Evolutionary conservation across 1,140 invertebrate species (phyloP), one percentile per base, ranked within the genome.

Genomic region (Drosophila guanche): DNA sequence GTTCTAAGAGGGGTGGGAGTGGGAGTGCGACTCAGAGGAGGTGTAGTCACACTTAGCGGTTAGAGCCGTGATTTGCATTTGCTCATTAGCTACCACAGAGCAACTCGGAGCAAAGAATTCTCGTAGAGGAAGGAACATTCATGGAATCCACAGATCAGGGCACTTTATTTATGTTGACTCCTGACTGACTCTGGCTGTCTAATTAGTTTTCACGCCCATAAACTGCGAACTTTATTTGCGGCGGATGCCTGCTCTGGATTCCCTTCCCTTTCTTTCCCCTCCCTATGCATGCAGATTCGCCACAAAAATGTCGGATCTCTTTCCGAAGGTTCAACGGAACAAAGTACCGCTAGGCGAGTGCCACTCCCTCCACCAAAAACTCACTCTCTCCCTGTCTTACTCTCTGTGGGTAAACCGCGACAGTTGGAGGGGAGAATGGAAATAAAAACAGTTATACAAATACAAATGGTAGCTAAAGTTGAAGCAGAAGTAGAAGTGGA

Each of bases 131-230:
- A 43, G 40, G 40, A 12, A 22, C 55, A 57, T 16, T 37, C 37
- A 4, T 22, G 29, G 50, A 22, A 33, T 33, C 29, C 33, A 12
- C 33, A 10, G 33, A 37, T 37, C 33, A 12, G 8, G 50, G 71
- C 52, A 47, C 67, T 65, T 76, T 76, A 85, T 85, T 85, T 85
- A 79, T 79, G 79, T 60, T 40, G 63, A 58, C 59, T 77, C 46
- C 59, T 65, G 66, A 50, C 76, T 73, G 62, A 69, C 56, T 59
- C 41, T 52, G 53, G 45, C 48, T 85, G 80, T 77, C 81, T 85
- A 85, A 85, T 85, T 85, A 85, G 84, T 85, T 70, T 86, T 85
- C 63, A 67, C 80, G 81, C 81, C 80, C 70, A 62, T 85, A 80
- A 85, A 85, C 53, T 65, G 81, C 63, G 63, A 47, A 70, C 72